Conservation (phyloP, 2,797 vertebrate species). For the Phoxinus dragarum region DNA sequence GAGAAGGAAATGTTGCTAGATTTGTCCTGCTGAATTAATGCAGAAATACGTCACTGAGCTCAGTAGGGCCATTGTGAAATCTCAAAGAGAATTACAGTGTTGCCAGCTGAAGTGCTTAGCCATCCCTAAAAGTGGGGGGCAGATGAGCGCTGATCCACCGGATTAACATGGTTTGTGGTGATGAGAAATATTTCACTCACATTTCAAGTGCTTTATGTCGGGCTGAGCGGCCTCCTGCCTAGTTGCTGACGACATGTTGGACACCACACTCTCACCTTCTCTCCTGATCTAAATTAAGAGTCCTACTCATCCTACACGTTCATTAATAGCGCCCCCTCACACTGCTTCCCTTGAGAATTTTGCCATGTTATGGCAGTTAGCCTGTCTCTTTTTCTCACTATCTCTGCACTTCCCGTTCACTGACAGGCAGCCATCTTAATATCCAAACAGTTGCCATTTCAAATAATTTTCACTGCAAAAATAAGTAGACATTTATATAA, state of each 20-base stretch:
- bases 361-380: slow-evolving; percentile 1
- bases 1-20: background rate
- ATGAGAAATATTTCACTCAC: slow-evolving; percentile 55
- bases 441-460: slow-evolving; percentile 20
- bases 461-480: background rate
- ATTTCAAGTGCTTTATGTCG: slow-evolving; percentile 46
- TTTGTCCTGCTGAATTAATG: slow-evolving; percentile 10
- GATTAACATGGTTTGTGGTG: slow-evolving; percentile 46
- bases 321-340: slow-evolving; percentile 53
- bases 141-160: slow-evolving; percentile 51
- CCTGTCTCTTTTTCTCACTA: slow-evolving; percentile 21
- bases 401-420: slow-evolving; percentile 2
- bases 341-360: slow-evolving; percentile 7
- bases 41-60: slow-evolving; percentile 10
- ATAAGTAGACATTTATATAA: background rate
- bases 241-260: slow-evolving; percentile 42
- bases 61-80: slow-evolving; percentile 29
- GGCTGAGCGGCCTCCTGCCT: slow-evolving; percentile 9
- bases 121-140: slow-evolving; percentile 25
- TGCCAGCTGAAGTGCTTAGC: slow-evolving; percentile 50
- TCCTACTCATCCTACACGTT: slow-evolving; percentile 49
- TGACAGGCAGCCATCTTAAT: slow-evolving; percentile 17
- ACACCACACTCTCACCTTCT: slow-evolving; percentile 47
- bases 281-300: slow-evolving; percentile 56
- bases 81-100: slow-evolving; percentile 31